Conservation (phyloP, 2,888 invertebrate genomes). For the Julus scandinavius region DNA sequence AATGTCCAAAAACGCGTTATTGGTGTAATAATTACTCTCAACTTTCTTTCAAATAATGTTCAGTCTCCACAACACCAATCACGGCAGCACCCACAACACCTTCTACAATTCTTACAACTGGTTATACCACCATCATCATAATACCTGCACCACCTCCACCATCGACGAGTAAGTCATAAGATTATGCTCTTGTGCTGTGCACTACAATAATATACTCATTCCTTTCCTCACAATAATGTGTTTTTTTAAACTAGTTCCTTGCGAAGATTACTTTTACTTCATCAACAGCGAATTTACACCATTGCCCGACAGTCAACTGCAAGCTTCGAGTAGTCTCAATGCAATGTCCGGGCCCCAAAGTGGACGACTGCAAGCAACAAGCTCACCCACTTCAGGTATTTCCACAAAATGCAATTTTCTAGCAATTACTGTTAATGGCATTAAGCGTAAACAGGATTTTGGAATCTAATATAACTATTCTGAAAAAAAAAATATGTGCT, state of each 20-base stretch:
- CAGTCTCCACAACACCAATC: background rate
- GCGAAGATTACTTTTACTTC: conserved; percentile 57
- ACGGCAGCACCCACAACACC: conserved; percentile 64
- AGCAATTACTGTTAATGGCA: background rate
- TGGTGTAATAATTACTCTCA: conserved; percentile 57
- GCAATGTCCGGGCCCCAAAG: conserved; percentile 70
- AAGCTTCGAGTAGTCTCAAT: conserved; percentile 71
- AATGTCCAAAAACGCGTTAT: background rate
- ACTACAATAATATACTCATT: too few species aligned
- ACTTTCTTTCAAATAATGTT: conserved; percentile 56
- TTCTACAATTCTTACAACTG: conserved; percentile 58
- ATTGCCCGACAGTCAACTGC: conserved; percentile 71
- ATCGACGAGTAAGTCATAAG: background rate
- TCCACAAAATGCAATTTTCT: background rate
- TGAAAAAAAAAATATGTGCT: too few species aligned
- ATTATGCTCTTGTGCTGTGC: too few species aligned
- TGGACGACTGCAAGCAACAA: conserved; percentile 67
- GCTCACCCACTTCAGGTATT: background rate
- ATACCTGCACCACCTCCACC: conserved; percentile 59
- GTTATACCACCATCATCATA: background rate
- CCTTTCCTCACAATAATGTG: too few species aligned
- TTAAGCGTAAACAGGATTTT: too few species aligned
- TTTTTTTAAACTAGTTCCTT: conserved; percentile 55
- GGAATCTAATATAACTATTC: too few species aligned
- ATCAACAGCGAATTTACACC: conserved; percentile 65